Conservation (phyloP, 2,888 invertebrate genomes). For the Anthophora plumipes region DNA sequence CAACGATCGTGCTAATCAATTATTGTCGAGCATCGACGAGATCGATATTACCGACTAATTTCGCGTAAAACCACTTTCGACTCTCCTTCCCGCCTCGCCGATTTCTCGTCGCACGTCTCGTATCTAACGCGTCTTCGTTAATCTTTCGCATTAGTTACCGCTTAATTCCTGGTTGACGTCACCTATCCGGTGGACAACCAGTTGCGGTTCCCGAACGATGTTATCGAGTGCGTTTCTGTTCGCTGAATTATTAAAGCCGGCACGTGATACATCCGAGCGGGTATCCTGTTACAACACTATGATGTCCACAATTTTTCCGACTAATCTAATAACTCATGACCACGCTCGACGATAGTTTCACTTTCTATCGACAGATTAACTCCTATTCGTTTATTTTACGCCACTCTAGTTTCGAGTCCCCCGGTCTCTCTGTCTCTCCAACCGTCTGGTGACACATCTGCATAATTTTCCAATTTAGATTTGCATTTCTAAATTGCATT, state of each 20-base stretch:
- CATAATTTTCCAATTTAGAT: slow-evolving; percentile 65
- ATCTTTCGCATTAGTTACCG: slow-evolving; percentile 30
- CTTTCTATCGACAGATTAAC: slow-evolving; percentile 51
- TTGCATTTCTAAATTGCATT: slow-evolving; percentile 62
- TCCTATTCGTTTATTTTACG: slow-evolving; percentile 23
- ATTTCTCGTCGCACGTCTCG: neutral
- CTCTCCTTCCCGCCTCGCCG: slow-evolving; percentile 2
- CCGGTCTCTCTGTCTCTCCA: too few species aligned
- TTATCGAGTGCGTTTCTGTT: slow-evolving; percentile 42
- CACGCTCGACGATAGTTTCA: slow-evolving; percentile 47
- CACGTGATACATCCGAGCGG: slow-evolving; percentile 22
- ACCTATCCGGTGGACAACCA: slow-evolving; percentile 24
- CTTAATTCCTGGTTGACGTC: slow-evolving; percentile 41
- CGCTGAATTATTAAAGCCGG: slow-evolving; percentile 47
- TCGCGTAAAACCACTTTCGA: slow-evolving; percentile 41
- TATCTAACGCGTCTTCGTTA: slow-evolving; percentile 25
- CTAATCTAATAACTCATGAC: slow-evolving; percentile 41
- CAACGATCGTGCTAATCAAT: slow-evolving; percentile 71
- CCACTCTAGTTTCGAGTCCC: slow-evolving; percentile 1
- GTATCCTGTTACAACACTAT: slow-evolving; percentile 34
- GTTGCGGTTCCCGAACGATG: slow-evolving; percentile 20
- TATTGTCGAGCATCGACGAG: slow-evolving; percentile 59
- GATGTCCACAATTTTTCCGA: slow-evolving; percentile 43
- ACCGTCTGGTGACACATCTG: slow-evolving; percentile 12
- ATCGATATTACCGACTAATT: slow-evolving; percentile 25